A percentile compares a stretch with the other conserved stretches of the same genome.
These are phyloP conservation scores for Melitaea cinxia DNA, from an alignment of 1,140 invertebrate species.

Conservation along the genomic window DNA sequence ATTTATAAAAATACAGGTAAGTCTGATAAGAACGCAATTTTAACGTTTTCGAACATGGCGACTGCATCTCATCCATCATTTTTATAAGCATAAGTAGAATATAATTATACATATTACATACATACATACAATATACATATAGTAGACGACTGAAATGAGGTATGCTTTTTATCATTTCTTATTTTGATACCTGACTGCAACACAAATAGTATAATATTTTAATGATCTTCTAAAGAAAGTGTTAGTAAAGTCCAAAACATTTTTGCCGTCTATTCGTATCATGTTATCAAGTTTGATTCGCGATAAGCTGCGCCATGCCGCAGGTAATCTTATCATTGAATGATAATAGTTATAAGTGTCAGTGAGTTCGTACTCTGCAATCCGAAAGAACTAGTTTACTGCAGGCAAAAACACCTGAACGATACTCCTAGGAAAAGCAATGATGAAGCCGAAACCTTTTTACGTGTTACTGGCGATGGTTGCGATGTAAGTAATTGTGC, in stretches of 20 bases:
- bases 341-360: constrained; percentile 80
- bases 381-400: constrained; percentile 60
- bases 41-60: constrained; percentile 1
- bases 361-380: constrained; percentile 71
- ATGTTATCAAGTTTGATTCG: constrained; percentile 75
- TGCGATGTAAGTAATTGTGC: constrained; percentile 59
- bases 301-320: constrained; percentile 72
- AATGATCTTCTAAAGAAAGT: constrained; percentile 23
- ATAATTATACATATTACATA: no score
- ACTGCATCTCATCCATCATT: constrained; percentile 17
- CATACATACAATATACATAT: no score
- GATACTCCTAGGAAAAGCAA: constrained; percentile 39
- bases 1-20: background rate
- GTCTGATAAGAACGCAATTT: constrained; percentile 9
- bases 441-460: constrained; percentile 58
- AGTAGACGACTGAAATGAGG: constrained; percentile 5
- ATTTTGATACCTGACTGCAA: constrained; percentile 13
- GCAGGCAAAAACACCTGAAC: constrained; percentile 51
- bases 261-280: constrained; percentile 63
- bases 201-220: background rate
- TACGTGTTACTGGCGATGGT: constrained; percentile 51
- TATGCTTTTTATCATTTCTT: constrained; percentile 16
- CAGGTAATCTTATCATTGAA: constrained; percentile 77
- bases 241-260: constrained; percentile 57
- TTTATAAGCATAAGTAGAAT: constrained; percentile 13